Percentiles rank a stretch among this genome's conserved stretches.
These are phyloP conservation scores for Vulpes vulpes DNA, from an alignment of 2,113 vertebrate genomes.

Conservation along the genomic window DNA sequence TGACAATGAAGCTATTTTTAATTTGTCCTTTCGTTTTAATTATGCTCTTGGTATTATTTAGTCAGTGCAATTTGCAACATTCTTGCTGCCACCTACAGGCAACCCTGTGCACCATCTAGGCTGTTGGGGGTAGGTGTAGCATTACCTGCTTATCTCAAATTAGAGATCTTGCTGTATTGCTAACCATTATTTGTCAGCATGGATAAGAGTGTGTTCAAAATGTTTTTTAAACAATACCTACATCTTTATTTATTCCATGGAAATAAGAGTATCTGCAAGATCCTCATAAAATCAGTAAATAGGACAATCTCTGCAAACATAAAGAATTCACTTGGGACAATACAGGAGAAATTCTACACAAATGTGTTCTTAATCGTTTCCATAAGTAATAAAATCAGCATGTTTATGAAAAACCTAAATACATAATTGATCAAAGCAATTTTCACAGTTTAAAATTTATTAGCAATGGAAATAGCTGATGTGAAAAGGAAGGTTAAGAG, in stretches of 20 bases:
- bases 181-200: constrained; percentile 54
- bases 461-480: constrained; percentile 77
- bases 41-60: constrained; percentile 69
- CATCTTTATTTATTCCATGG: constrained; percentile 45
- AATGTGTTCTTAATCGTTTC: constrained; percentile 70
- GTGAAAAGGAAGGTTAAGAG: constrained; percentile 72
- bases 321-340: constrained; percentile 67
- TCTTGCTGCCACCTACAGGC: constrained; percentile 83
- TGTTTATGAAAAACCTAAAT: constrained; percentile 81
- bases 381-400: constrained; percentile 74
- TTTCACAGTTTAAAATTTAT: constrained; percentile 83
- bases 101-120: constrained; percentile 18
- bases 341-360: constrained; percentile 54
- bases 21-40: constrained; percentile 75
- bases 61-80: constrained; percentile 41
- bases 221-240: constrained; percentile 61
- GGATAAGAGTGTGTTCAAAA: constrained; percentile 8
- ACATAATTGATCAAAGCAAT: constrained; percentile 83
- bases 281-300: constrained; percentile 75
- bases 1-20: constrained; percentile 85
- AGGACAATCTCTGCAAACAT: constrained; percentile 57
- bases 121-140: neutral
- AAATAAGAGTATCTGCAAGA: constrained; percentile 70
- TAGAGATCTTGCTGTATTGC: neutral
- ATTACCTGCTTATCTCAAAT: constrained; percentile 19